A percentile compares a stretch with the other conserved stretches of the same genome.
These are phyloP conservation scores for Microctonus aethiopoides DNA, from an alignment of 2,888 invertebrate genomes.

Conservation along the genomic window DNA sequence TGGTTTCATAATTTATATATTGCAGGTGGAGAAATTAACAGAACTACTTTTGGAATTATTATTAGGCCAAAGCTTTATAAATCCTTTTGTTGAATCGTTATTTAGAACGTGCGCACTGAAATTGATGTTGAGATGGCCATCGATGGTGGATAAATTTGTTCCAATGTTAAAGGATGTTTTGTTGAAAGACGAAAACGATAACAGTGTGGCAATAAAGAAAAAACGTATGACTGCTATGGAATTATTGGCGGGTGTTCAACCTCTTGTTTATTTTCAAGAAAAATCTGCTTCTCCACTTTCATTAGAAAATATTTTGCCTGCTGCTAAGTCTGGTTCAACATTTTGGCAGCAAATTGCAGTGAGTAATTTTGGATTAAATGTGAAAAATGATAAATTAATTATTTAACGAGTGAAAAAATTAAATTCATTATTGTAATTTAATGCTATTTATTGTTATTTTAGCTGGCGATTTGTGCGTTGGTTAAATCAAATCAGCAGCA, in stretches of 20 bases:
- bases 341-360: slow-evolving; percentile 64
- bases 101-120: slow-evolving; percentile 63
- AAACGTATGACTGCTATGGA: slow-evolving; percentile 59
- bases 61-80: slow-evolving; percentile 62
- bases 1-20: no score
- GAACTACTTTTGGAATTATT: slow-evolving; percentile 61
- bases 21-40: slow-evolving; percentile 62
- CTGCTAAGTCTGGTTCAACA: slow-evolving; percentile 55
- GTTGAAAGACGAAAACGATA: slow-evolving; percentile 55
- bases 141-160: slow-evolving; percentile 62
- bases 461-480: slow-evolving; percentile 60
- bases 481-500: slow-evolving; percentile 54
- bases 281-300: slow-evolving; percentile 52
- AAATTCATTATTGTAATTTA: neutral
- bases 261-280: slow-evolving; percentile 56
- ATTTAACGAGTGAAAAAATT: neutral
- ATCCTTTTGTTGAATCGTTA: slow-evolving; percentile 60
- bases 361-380: slow-evolving; percentile 36
- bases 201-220: slow-evolving; percentile 46
- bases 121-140: slow-evolving; percentile 65
- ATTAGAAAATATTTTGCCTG: slow-evolving; percentile 53
- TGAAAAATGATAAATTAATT: neutral
- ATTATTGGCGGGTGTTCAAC: slow-evolving; percentile 60
- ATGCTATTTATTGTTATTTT: slow-evolving; percentile 13
- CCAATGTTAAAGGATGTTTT: slow-evolving; percentile 57